Base-by-base conservation (phyloP, 2,888 invertebrate genomes). In the Conistra vaccinii region DNA sequence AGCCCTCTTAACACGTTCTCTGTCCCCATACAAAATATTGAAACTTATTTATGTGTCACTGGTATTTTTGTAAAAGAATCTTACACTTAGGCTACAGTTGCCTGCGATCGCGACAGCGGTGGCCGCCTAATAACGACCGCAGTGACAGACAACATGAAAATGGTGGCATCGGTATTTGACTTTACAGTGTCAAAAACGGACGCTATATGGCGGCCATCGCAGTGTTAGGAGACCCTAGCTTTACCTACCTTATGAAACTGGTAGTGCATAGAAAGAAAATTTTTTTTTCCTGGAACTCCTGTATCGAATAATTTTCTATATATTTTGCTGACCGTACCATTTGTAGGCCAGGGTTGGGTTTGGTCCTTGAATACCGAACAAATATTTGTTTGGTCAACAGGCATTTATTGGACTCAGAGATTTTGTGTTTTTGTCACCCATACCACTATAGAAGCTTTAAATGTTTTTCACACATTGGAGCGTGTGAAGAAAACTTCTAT, bases 331-430 rank as follows among this genome's bases (percentile, higher is more conserved):
- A 48, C 29, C 23, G 35, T 48, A 48, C 58, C 29, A 48, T 32
- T 73, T 51, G 14, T 3, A 75, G 73, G 61, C 32, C 75, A 75
- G 26, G 42, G 75, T 62, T 23, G 23, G 12, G 3, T 55, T 75
- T 45, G 53, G 45, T 55, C 65, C 65, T 55, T 55, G 76, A 35
- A 29, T 35, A 53, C 65, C 20, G 55, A 48, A 55, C 42, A 63
- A 75, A 75, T 74, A 55, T 74, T 76, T 35, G 63, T 39, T 17
- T n/a, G n/a, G 20, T 10, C 48, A 60, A 72, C 14, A 45, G 42
- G 3, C 17, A n/a, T 65, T 45, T 35, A 65, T 35, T 74, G 26
- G 66, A 20, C 45, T 42, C 53, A 0, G 17, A n/a, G 39, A 9
- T 48, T 42, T 48, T 48, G 26, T 73, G 14, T 39, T 4, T 48